Evolutionary conservation across 2,797 vertebrate species (phyloP), one percentile per base, ranked within the genome.

Genomic region (Danionella dracula): DNA sequence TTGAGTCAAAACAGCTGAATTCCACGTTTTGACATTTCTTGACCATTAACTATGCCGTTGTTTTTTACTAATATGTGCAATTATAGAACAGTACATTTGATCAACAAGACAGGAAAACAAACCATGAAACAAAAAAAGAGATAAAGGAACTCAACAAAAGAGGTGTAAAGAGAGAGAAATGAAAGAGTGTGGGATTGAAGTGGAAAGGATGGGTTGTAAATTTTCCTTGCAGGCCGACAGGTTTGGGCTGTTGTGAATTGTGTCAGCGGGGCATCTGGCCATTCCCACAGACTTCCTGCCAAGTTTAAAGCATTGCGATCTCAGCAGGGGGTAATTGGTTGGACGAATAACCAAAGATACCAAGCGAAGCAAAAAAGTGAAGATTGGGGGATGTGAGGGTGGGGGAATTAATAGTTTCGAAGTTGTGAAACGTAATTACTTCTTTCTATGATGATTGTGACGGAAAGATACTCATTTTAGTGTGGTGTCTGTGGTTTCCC

Each of bases 231-330:
- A 64, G 75, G 78, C 80, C 72, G 85, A 88, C 87, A 87, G 80
- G 80, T 86, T 86, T 82, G 81, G 84, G 77, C 82, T 86, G 85
- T 76, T 84, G 84, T 72, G 82, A 82, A 87, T 86, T 85, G 83
- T 87, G 87, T 74, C 86, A 86, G 86, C 83, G 81, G 87, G 88
- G 85, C 78, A 70, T 79, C 86, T 80, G 78, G 79, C 77, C 75
- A 65, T 78, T 76, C 61, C 51, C 72, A 75, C 76, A 83, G 84
- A 89, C 79, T 78, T 83, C 86, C 85, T 85, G 82, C 85, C 79
- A 88, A 82, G 85, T 87, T 90, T 79, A 89, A 90, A 89, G 88
- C 87, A 87, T 86, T 87, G 84, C 82, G 80, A 83, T 81, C 84
- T 74, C 80, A 79, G 85, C 76, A 65, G 83, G 86, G 81, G 80